A percentile compares a stretch with the other conserved stretches of the same genome.
phyloP scores from a whole-genome alignment of 2,113 vertebrate species.

The Leucoraja erinaceus region DNA sequence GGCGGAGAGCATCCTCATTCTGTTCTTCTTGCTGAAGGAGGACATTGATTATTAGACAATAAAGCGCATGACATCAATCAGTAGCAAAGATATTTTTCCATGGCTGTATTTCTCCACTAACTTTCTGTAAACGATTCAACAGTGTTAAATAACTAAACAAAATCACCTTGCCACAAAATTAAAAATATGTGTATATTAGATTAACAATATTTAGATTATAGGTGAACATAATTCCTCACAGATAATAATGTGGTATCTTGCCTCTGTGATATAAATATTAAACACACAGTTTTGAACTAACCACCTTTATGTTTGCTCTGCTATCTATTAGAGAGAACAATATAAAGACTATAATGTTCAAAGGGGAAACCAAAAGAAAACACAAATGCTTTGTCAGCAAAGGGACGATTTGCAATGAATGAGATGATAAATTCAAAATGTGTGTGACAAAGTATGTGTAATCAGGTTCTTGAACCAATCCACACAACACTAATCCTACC shows the following conservation, averaged over 20 bases:
- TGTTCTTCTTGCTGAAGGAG: constrained; percentile 51
- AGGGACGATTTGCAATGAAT: constrained; percentile 38
- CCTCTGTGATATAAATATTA: constrained; percentile 40
- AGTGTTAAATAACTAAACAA: not conserved
- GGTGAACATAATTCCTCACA: constrained; percentile 44
- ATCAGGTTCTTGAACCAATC: no score
- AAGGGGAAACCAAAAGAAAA: constrained; percentile 43
- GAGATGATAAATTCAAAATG: constrained; percentile 48
- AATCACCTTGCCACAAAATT: not conserved
- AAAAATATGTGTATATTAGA: constrained; percentile 41
- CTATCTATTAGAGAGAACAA: constrained; percentile 56
- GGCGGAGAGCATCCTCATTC: constrained; percentile 54
- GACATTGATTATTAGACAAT: not conserved
- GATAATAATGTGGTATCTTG: not conserved
- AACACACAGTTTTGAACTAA: not conserved
- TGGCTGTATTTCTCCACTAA: not conserved
- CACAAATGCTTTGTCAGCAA: constrained; percentile 22
- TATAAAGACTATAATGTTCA: constrained; percentile 42
- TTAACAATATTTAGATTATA: constrained; percentile 45
- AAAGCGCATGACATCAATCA: not conserved
- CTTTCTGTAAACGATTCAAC: not conserved
- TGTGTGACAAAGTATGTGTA: no score
- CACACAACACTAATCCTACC: no score
- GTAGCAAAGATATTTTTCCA: not conserved
- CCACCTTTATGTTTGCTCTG: constrained; percentile 55